These are phyloP conservation scores for Myrmophylax atrothorax DNA, from an alignment of 2,113 vertebrate species.

Conservation along the genomic window DNA sequence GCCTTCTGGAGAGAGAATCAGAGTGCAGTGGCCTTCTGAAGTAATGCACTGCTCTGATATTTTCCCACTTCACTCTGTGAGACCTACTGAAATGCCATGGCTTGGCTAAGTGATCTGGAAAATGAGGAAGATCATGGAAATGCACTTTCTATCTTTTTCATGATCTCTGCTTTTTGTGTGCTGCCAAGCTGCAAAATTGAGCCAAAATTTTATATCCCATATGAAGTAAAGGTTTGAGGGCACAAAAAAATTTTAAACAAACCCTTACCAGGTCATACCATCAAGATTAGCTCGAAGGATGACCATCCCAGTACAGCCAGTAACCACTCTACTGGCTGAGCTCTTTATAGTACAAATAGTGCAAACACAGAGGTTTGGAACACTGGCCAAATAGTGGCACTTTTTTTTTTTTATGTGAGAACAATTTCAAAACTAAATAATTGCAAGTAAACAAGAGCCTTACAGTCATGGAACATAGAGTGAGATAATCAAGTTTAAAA, in stretches of 20 bases:
- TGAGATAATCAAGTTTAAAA: background rate
- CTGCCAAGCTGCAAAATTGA: background rate
- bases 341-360: background rate
- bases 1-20: background rate
- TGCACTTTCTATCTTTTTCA: background rate
- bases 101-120: background rate
- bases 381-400: background rate
- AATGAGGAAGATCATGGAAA: background rate
- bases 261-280: background rate
- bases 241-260: background rate
- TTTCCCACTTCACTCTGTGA: background rate
- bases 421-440: background rate
- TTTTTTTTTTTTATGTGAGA: background rate
- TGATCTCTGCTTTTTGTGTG: fast-evolving
- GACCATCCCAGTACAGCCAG: background rate
- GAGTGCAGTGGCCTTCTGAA: background rate
- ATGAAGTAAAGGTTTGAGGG: background rate
- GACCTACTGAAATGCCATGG: background rate
- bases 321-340: background rate
- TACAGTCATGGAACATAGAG: background rate
- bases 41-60: background rate
- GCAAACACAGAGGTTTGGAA: background rate
- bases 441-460: background rate
- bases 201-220: background rate
- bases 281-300: background rate